Conservation (phyloP, 2,797 vertebrate species). For the Lutjanus argentimaculatus region DNA sequence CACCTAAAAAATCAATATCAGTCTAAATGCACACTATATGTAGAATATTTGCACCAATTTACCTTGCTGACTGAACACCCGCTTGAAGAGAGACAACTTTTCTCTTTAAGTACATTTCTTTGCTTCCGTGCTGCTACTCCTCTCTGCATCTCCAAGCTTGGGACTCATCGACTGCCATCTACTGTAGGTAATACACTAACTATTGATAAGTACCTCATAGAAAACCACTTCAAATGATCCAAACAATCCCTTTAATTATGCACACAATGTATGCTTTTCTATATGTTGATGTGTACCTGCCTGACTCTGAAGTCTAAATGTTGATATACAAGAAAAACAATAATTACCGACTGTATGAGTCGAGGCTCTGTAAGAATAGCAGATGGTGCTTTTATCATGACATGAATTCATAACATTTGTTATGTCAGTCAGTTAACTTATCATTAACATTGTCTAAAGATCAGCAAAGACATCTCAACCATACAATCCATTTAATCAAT, state of each 20-base stretch:
- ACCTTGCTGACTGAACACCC: too few species aligned
- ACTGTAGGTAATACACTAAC: too few species aligned
- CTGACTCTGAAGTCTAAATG: conserved; percentile 28
- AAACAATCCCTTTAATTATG: conserved; percentile 12
- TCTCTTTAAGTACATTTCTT: too few species aligned
- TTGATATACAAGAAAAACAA: conserved; percentile 2
- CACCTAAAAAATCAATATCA: too few species aligned
- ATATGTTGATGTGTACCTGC: conserved; percentile 33
- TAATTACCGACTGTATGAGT: not conserved
- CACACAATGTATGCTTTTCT: conserved; percentile 39
- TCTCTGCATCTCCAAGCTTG: too few species aligned
- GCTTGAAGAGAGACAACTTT: too few species aligned
- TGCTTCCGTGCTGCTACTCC: too few species aligned
- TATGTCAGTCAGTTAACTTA: conserved; percentile 44
- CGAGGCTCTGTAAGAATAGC: conserved; percentile 26
- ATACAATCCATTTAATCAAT: conserved; percentile 54
- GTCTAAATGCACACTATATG: too few species aligned
- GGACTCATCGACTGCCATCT: too few species aligned
- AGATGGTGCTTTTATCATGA: conserved; percentile 39
- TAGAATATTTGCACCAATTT: too few species aligned
- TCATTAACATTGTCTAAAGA: conserved; percentile 51
- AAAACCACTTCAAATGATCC: too few species aligned
- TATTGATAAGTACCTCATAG: too few species aligned
- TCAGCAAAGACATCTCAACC: conserved; percentile 50
- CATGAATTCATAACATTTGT: conserved; percentile 58